A percentile compares a stretch with the other conserved stretches of the same genome.
Evolutionary conservation across 1,140 invertebrate genomes (phyloP).

Genomic region (Meloidogyne chitwoodi): DNA sequence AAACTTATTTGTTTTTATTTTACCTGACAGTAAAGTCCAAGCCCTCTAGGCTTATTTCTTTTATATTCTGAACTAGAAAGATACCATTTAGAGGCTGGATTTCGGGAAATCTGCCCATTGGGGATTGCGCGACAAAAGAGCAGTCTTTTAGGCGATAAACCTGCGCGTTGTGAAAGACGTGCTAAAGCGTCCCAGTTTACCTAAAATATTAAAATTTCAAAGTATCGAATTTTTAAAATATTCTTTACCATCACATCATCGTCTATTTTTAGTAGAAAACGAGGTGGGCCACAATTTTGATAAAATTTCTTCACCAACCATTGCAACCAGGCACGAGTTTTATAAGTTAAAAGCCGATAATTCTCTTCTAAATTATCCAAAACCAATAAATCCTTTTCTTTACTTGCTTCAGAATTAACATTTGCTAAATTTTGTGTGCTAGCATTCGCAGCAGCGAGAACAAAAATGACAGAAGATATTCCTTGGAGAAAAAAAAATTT

Average conservation of each 20-base stretch:
- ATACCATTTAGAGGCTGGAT: slow-evolving; percentile 39
- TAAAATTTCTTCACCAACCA: slow-evolving; percentile 17
- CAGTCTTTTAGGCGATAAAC: neutral
- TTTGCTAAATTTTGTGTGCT: neutral
- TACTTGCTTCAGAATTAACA: slow-evolving; percentile 4
- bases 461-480: neutral
- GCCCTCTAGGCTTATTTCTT: slow-evolving; percentile 13
- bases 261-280: slow-evolving; percentile 32
- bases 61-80: slow-evolving; percentile 1
- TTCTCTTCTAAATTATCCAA: slow-evolving; percentile 20
- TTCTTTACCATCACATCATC: slow-evolving; percentile 34
- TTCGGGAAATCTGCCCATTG: slow-evolving; percentile 33
- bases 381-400: slow-evolving; percentile 21
- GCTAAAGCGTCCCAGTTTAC: slow-evolving; percentile 7
- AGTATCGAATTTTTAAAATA: neutral
- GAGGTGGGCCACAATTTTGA: neutral
- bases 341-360: slow-evolving; percentile 39
- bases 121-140: slow-evolving; percentile 33
- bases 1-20: too few relatives aligned
- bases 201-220: neutral
- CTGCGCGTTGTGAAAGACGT: neutral
- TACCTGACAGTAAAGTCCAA: slow-evolving; percentile 37
- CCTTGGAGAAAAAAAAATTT: neutral
- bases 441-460: slow-evolving; percentile 3
- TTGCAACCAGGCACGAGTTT: slow-evolving; percentile 32